These are phyloP conservation scores for Bovichtus variegatus DNA, from an alignment of 2,797 vertebrate genomes.

Conservation along the genomic window DNA sequence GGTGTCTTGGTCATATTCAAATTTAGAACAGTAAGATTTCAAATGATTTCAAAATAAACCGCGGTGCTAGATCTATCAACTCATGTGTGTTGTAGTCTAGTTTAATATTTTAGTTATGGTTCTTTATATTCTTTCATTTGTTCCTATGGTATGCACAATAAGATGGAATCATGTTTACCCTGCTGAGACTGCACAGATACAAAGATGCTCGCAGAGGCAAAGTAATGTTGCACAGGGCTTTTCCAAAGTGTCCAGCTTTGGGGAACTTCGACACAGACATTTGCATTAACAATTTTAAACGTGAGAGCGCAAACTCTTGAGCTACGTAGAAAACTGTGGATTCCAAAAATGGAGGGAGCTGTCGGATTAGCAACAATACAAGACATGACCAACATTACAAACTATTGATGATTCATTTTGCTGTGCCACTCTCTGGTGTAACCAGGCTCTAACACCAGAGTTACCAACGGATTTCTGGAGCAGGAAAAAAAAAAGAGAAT, in stretches of 20 bases:
- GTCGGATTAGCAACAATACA: neutral
- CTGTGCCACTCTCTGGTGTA: neutral
- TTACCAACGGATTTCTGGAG: neutral
- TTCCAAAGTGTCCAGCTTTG: neutral
- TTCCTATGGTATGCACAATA: conserved; percentile 17
- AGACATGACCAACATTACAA: neutral
- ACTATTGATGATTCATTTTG: neutral
- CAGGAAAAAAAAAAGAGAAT: neutral
- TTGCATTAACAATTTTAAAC: neutral
- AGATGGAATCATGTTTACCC: neutral
- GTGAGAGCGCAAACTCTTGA: neutral
- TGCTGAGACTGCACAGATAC: conserved; percentile 1
- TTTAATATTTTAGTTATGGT: conserved; percentile 1
- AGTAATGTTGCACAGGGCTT: neutral
- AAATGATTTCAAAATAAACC: neutral
- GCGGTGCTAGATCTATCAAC: neutral
- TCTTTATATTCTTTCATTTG: conserved; percentile 33
- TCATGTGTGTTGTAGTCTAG: neutral
- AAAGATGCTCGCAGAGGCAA: neutral
- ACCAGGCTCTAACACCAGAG: neutral
- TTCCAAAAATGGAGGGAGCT: too few species aligned
- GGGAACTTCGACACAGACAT: neutral
- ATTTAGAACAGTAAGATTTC: neutral
- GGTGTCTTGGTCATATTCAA: neutral
- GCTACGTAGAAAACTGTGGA: neutral